Evolutionary conservation across 2,888 invertebrate species (phyloP).

Genomic region (Rhorus exstirpatorius): DNA sequence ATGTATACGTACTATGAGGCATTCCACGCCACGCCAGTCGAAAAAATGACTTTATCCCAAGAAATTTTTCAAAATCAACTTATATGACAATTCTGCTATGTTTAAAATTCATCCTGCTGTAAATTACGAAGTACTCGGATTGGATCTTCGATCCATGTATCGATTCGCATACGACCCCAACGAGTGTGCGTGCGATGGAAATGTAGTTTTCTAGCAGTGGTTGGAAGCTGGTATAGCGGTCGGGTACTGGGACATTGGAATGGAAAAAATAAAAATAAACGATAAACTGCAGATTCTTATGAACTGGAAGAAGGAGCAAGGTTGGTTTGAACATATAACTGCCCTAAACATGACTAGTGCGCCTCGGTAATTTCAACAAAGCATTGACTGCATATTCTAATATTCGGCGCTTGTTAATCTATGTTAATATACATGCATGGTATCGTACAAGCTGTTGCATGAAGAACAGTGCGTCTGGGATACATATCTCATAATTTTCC

Average conservation of each 20-base stretch:
- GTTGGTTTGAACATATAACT: neutral
- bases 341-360: neutral
- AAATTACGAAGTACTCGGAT: neutral
- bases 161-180: no score
- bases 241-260: neutral
- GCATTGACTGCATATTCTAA: neutral
- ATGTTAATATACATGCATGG: neutral
- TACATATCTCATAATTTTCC: no score
- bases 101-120: neutral
- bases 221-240: no score
- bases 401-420: neutral
- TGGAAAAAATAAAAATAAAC: neutral
- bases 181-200: no score
- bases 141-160: constrained; percentile 10
- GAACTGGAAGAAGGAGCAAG: neutral
- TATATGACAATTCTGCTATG: constrained; percentile 10
- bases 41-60: constrained; percentile 34
- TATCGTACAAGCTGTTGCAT: no score
- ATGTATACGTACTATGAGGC: constrained; percentile 36
- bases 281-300: neutral
- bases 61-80: constrained; percentile 21
- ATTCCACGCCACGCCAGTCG: constrained; percentile 31
- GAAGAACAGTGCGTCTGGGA: no score
- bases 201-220: no score
- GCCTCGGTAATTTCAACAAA: neutral